Percentiles rank a stretch among this genome's conserved stretches.
These are phyloP conservation scores for Dipodomys stephensi DNA, from an alignment of 2,113 vertebrate species.

Conservation along the genomic window DNA sequence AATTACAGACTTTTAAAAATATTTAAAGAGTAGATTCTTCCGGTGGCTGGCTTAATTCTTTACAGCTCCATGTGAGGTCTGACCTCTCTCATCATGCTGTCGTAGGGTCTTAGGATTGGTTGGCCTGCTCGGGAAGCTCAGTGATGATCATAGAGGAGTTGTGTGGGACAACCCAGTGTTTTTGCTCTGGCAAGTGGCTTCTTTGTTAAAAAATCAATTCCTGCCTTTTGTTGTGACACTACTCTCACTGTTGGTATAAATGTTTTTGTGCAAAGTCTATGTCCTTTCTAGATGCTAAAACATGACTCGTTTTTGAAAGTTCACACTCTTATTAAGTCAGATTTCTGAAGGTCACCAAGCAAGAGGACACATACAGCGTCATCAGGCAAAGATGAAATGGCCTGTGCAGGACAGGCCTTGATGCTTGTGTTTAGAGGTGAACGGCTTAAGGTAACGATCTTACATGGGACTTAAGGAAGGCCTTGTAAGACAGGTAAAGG, in stretches of 20 bases:
- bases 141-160: not conserved
- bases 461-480: not conserved
- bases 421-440: not conserved
- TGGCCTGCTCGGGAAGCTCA: not conserved
- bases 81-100: too few relatives aligned
- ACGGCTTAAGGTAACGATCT: not conserved
- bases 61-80: too few relatives aligned
- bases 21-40: not conserved
- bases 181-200: not conserved
- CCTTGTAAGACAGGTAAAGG: not conserved
- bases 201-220: not conserved
- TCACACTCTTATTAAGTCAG: slow-evolving; percentile 9
- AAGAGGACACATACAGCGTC: not conserved
- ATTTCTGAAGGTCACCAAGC: slow-evolving; percentile 3
- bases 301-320: not conserved
- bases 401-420: not conserved
- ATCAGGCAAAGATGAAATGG: not conserved
- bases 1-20: not conserved
- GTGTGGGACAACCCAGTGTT: too few relatives aligned
- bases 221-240: not conserved
- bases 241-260: not conserved
- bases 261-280: not conserved
- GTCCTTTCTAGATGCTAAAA: slow-evolving; percentile 7
- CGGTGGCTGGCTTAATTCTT: too few relatives aligned
- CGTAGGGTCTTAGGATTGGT: not conserved